Evolutionary conservation across 2,888 invertebrate species (phyloP), one percentile per base, ranked within the genome.

Genomic region (Dendrolimus pini): DNA sequence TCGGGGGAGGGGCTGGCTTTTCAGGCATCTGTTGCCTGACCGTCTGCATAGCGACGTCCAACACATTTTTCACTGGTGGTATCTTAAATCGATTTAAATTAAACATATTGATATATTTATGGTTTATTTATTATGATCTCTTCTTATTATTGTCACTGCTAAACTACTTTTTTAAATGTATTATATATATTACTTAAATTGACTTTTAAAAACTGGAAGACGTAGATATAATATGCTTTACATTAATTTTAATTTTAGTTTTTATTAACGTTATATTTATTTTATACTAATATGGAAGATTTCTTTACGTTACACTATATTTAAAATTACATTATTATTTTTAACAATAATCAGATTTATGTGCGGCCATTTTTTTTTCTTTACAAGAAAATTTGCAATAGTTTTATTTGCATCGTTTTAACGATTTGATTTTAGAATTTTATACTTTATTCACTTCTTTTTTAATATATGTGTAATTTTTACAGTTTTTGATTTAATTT

Each of bases 41-140:
- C 18, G 96, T 95, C 83, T 96, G 96, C 93, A 95, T 94, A 41
- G 96, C 95, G 65, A 96, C 96, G 77, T 95, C 95, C 74, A 96
- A 78, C 54, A 95, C 94, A 77, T 96, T 96, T 77, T 93, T 93
- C 63, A 96, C 74, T 52, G 96, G 95, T 55, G 96, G 95, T 70
- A 96, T 78, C 73, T 92, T 93, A 68, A 94, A 92, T 61, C 93
- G 92, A 52, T 93, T 92, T 60, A 91, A 65, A 62, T 89, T 85
- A 58, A 86, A 78, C 83, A 83, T 88, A 57, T 73, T 82, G 60
- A 41, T 56, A 55, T 9, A 14, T 55, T 57, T 52, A 30, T 52
- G 56, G 58, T 12, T 14, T 14, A n/a, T 55, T 47, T 1, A 10
- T 18, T 42, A 55, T 13, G 18, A 55, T 55, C 54, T 59, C 56